These are phyloP conservation scores for Acleris laterana DNA, from an alignment of 2,888 invertebrate genomes.

Conservation along the genomic window DNA sequence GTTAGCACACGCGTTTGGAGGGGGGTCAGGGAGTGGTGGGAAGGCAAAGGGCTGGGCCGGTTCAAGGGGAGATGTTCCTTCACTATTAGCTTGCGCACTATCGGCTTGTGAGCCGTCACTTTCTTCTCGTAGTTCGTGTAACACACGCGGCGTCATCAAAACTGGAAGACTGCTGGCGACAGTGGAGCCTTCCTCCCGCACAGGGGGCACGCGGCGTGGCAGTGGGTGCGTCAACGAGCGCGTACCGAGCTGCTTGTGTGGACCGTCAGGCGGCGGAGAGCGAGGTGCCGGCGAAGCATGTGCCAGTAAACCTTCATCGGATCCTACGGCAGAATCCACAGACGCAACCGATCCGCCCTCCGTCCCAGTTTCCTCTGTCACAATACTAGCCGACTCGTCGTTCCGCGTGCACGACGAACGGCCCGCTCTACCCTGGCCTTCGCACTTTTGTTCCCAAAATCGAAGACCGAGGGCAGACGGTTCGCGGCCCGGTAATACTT, in stretches of 20 bases:
- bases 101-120: slow-evolving; percentile 82
- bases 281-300: slow-evolving; percentile 73
- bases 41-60: slow-evolving; percentile 79
- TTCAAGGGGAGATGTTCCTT: slow-evolving; percentile 81
- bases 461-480: slow-evolving; percentile 71
- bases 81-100: slow-evolving; percentile 79
- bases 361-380: slow-evolving; percentile 68
- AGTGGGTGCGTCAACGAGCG: slow-evolving; percentile 81
- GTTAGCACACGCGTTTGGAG: slow-evolving; percentile 69
- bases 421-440: slow-evolving; percentile 53
- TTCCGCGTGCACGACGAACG: slow-evolving; percentile 55
- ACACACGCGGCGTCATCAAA: slow-evolving; percentile 70
- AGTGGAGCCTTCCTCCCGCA: slow-evolving; percentile 65
- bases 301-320: slow-evolving; percentile 81
- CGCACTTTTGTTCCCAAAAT: slow-evolving; percentile 68
- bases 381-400: slow-evolving; percentile 63
- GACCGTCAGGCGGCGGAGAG: slow-evolving; percentile 75
- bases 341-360: slow-evolving; percentile 83
- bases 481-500: slow-evolving; percentile 69
- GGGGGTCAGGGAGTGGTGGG: slow-evolving; percentile 77
- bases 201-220: slow-evolving; percentile 74
- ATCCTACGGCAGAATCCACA: slow-evolving; percentile 85
- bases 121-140: slow-evolving; percentile 78
- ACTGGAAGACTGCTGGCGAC: slow-evolving; percentile 70
- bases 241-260: slow-evolving; percentile 77